phyloP scores from a whole-genome alignment of 2,113 vertebrate species.

The Mola mola region DNA sequence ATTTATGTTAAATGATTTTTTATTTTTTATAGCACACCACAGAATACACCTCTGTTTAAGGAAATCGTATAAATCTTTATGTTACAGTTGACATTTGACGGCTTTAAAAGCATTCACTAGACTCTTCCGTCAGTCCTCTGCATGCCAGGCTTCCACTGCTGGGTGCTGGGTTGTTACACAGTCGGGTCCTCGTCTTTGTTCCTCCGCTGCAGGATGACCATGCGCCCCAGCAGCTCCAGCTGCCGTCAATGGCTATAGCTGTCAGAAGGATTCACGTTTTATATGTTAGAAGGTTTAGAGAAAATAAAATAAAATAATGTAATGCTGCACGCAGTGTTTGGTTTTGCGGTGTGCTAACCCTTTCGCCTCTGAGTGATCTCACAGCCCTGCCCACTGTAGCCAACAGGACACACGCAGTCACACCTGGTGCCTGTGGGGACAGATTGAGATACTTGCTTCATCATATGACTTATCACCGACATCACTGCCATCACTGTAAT shows the following conservation, averaged over 20 bases:
- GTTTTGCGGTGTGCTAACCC: slow-evolving; percentile 71
- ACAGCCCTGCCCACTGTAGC: slow-evolving; percentile 85
- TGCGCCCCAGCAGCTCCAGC: slow-evolving; percentile 91
- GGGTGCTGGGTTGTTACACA: slow-evolving; percentile 87
- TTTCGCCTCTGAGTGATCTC: slow-evolving; percentile 77
- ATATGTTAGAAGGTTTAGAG: neutral
- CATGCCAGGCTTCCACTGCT: slow-evolving; percentile 80
- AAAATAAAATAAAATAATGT: neutral
- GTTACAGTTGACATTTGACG: neutral
- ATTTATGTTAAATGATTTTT: no score
- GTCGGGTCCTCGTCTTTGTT: slow-evolving; percentile 81
- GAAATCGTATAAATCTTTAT: neutral
- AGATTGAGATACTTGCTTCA: neutral
- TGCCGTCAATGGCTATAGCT: slow-evolving; percentile 84
- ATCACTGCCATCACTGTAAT: no score
- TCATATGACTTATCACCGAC: neutral
- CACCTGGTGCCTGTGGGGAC: slow-evolving; percentile 83
- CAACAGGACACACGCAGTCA: slow-evolving; percentile 89
- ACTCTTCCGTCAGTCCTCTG: slow-evolving; percentile 80
- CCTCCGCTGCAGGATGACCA: slow-evolving; percentile 85
- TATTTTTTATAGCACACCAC: no score
- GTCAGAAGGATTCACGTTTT: neutral
- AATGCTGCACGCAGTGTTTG: neutral
- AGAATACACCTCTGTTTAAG: neutral
- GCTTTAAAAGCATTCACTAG: slow-evolving; percentile 76